phyloP scores from a whole-genome alignment of 2,888 invertebrate genomes.

The Polymixis flavicincta region DNA sequence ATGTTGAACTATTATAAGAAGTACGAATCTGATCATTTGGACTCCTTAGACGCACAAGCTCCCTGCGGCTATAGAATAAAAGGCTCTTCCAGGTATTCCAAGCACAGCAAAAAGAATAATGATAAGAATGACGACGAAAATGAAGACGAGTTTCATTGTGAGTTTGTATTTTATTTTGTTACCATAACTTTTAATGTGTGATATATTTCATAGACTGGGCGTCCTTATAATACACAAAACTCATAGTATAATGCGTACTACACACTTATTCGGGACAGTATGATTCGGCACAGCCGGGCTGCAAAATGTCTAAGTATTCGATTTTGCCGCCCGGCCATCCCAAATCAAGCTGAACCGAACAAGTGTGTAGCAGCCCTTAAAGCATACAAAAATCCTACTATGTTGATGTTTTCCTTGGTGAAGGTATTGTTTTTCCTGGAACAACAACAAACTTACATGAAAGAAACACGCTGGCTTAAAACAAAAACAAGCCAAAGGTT shows the following conservation, averaged over 20 bases:
- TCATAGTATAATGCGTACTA: background rate
- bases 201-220: background rate
- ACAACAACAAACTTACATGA: background rate
- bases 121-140: conserved; percentile 72
- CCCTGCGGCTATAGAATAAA: conserved; percentile 66
- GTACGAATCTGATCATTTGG: conserved; percentile 77
- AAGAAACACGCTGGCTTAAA: background rate
- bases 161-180: conserved; percentile 62
- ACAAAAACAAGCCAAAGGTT: background rate
- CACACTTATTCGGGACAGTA: background rate
- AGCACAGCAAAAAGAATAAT: conserved; percentile 58
- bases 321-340: background rate
- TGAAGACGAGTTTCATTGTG: conserved; percentile 84
- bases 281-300: background rate
- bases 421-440: background rate
- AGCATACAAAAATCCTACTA: background rate
- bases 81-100: conserved; percentile 67
- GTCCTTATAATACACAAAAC: too few relatives aligned
- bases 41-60: conserved; percentile 74
- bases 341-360: background rate
- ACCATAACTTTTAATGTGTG: background rate
- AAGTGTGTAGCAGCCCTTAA: background rate
- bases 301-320: background rate
- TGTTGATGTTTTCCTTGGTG: conserved; percentile 3
- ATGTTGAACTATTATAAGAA: conserved; percentile 80